Base-by-base conservation (phyloP, 2,797 vertebrate genomes). In the Sitta carolinensis region DNA sequence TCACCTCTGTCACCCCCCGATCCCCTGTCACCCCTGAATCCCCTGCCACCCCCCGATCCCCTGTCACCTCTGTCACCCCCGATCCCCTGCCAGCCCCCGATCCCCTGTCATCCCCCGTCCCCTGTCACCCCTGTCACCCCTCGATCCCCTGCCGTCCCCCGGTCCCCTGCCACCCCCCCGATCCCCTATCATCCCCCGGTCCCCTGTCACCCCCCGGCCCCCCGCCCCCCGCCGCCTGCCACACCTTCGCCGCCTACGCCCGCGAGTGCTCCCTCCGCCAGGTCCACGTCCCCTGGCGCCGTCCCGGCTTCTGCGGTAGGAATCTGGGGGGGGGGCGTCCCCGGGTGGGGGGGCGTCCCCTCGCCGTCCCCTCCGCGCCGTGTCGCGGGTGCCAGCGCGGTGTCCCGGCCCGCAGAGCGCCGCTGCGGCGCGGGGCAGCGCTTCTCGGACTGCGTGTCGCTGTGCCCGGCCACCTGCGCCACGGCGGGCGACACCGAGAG, bases 221-320 rank as follows among this genome's bases (percentile, higher is more conserved):
- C 16, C 38, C 67, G 7, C 38, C 51, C 13, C 7, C 68, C 51
- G 30, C 38, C 38, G 68, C 22, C 50, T 70, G 68, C 4, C 97
- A 98, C 96, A 99, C 98, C 3, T 95, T 99, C n/a, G 98, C 98
- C 64, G 98, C 95, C 94, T 99, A 99, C 0, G 97, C 98, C 50
- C 98, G 98, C 17, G 98, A 98, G 75, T 99, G 99, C 55, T 98
- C 98, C 57, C 98, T 98, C 58, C 97, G 94, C 29, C 98, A 96
- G 7, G 29, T 98, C 82, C 48, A 97, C 22, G 7, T 98, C 26
- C 66, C 70, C 52, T 84, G 81, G 81, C 70, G 81, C 61, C 61
- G 5, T 1, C 45, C 43, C 52, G 70, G 69, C 22, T 11, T 84
- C 52, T 84, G 82, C 36, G 82, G 82, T 84, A 66, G 20, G 70